These are phyloP conservation scores for Scolopax rusticola DNA, from an alignment of 2,797 vertebrate genomes.

Conservation along the genomic window DNA sequence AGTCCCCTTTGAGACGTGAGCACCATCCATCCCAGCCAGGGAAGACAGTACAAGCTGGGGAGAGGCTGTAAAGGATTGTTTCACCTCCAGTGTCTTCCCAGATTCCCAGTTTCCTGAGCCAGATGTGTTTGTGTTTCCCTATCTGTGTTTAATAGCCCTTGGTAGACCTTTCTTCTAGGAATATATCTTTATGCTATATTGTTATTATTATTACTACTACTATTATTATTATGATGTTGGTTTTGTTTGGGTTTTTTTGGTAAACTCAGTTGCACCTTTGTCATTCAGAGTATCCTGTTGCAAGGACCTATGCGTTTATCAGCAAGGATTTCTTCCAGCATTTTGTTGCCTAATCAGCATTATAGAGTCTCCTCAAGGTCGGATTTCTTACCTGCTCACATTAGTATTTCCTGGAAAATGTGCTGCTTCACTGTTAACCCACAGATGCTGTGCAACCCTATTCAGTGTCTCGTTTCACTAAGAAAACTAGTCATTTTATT, in stretches of 20 bases:
- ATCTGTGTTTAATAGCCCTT: background rate
- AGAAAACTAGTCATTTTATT: background rate
- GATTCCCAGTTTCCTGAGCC: background rate
- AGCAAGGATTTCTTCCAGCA: background rate
- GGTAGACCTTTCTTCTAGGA: background rate
- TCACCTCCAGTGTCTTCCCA: background rate
- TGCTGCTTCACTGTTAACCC: background rate
- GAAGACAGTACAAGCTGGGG: background rate
- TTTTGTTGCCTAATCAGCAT: background rate
- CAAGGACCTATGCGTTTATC: background rate
- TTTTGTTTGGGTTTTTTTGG: background rate
- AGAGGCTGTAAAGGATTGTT: background rate
- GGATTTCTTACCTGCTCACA: background rate
- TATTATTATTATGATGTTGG: background rate
- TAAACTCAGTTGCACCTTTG: background rate
- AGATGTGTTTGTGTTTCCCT: background rate
- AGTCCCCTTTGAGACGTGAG: background rate
- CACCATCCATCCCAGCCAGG: background rate
- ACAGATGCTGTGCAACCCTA: background rate
- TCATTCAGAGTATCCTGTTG: background rate
- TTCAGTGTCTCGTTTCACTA: background rate
- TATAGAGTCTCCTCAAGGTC: background rate
- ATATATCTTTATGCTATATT: accelerated
- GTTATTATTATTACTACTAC: background rate
- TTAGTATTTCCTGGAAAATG: background rate